Evolutionary conservation across 2,888 invertebrate genomes (phyloP), one percentile per base, ranked within the genome.

Genomic region (Coelinius sp.): DNA sequence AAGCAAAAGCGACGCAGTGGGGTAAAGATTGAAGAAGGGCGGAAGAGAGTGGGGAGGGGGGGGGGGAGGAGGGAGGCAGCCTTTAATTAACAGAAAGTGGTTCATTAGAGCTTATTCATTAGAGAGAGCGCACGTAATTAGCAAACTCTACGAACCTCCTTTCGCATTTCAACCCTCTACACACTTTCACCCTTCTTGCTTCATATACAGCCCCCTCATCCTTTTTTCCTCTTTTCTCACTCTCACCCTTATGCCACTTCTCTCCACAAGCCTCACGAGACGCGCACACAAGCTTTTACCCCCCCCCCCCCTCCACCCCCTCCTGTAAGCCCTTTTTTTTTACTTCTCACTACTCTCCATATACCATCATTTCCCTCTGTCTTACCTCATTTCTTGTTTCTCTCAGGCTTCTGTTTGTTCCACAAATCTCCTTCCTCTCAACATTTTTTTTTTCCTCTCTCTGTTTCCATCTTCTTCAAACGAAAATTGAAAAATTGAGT

Each of bases 81-180:
- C 93, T 94, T 93, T 94, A 93, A 94, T 94, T 94, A 93, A 93
- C 93, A 93, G 93, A 94, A 93, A 94, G 94, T 93, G 93, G 93
- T 94, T 94, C 94, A 94, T 94, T 94, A 93, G 93, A 93, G 93
- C 93, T 93, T 93, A 93, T 93, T 94, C 93, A 94, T 94, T 94
- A 94, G 93, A 93, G 93, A 93, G 93, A 93, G 93, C 81, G 82
- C 82, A 93, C 93, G 93, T 93, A 94, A 94, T 94, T 93, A 94
- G 93, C 93, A 93, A 93, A 93, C 93, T 93, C 93, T 93, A 93
- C 83, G 79, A 80, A 81, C 82, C 83, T 82, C 84, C 83, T 83
- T 59, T 83, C 82, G 82, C 81, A 79, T 81, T 83, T 82, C 80
- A 75, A 81, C 81, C 82, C 83, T 81, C 80, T 74, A 75, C 79